phyloP scores from a whole-genome alignment of 2,113 vertebrate species.

The Piaya cayana region DNA sequence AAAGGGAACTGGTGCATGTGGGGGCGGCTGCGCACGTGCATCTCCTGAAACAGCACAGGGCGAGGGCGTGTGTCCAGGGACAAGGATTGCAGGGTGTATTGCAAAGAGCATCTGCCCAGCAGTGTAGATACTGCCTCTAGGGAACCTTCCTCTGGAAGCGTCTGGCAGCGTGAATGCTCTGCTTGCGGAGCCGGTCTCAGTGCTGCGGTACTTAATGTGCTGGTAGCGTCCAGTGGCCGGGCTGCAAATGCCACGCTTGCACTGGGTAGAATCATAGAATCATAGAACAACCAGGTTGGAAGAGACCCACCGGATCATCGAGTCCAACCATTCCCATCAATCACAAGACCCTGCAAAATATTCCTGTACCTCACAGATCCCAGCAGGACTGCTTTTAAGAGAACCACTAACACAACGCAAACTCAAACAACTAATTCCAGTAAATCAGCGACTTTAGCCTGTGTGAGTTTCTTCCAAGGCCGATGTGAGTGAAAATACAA shows the following conservation, averaged over 20 bases:
- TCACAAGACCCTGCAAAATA: not conserved
- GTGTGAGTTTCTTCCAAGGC: not conserved
- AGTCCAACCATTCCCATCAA: no score
- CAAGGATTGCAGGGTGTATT: not conserved
- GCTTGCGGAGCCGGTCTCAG: not conserved
- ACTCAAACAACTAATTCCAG: not conserved
- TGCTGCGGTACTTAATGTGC: not conserved
- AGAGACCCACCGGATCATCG: no score
- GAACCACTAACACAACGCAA: not conserved
- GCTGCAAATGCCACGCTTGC: not conserved
- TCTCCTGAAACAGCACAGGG: not conserved
- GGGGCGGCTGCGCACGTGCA: not conserved
- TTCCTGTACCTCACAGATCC: not conserved
- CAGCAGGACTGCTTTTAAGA: not conserved
- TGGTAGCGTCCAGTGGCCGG: not conserved
- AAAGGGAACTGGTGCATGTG: fast-evolving
- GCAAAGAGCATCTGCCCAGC: not conserved
- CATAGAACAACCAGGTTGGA: no score
- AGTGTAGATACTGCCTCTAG: not conserved
- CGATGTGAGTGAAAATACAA: not conserved
- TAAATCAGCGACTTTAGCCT: not conserved
- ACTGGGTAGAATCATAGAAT: no score
- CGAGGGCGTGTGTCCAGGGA: not conserved
- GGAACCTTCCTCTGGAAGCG: not conserved
- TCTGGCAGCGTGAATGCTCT: not conserved